Evolutionary conservation across 2,888 invertebrate genomes (phyloP), one percentile per base, ranked within the genome.

Genomic region (Bombylius major): DNA sequence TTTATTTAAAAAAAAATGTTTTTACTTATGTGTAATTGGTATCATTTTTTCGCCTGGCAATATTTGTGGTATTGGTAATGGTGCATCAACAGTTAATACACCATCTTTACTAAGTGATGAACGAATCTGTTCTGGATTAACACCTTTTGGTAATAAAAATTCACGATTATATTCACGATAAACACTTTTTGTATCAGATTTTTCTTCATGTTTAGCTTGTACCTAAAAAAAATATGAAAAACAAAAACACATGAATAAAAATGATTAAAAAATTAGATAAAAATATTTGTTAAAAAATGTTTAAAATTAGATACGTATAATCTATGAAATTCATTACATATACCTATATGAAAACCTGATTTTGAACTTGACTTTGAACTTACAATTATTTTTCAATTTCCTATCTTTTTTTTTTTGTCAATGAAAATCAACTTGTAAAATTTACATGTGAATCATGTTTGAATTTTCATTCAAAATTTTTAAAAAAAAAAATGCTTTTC

Each of bases 131-230:
- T 97, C 97, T 0, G 96, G 95, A 76, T 96, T 93, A 58, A 96
- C 94, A 66, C 96, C 96, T 75, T 94, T 91, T 7, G 97, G 98
- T 72, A 98, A 78, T 72, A 96, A 80, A 80, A 97, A 98, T 77
- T 96, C 96, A 64, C 95, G 84, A 77, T 96, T 96, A 83, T 97
- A 98, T 76, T 98, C 97, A 77, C 96, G 85, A 82, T 94, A 97
- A 60, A 96, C 93, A 48, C 93, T 92, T 78, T 95, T 93, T 70
- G 90, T 92, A 76, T 95, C 93, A 53, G 91, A 86, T 77, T 96
- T 96, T 77, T 98, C 97, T 76, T 98, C 96, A 77, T 98, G 98
- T 76, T 95, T 95, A 60, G 97, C 97, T 72, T 96, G 93, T 53
- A 96, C 94, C 93, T 94, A 77, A 53, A 81, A 78, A 64, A 59